Evolutionary conservation across 2,797 vertebrate genomes (phyloP).

Genomic region (Myotis daubentonii): DNA sequence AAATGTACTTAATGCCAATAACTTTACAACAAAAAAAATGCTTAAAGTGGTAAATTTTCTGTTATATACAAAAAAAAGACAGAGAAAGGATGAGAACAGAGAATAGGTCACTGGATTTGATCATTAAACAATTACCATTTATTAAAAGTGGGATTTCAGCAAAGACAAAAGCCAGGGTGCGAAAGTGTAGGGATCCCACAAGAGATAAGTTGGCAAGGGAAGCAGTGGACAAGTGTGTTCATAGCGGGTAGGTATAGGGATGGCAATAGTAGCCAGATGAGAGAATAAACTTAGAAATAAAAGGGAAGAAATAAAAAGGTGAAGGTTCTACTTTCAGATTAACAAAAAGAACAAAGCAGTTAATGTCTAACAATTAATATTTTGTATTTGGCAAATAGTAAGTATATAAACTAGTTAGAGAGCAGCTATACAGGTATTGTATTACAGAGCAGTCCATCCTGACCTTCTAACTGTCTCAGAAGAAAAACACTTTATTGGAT

Average conservation of each 20-base stretch:
- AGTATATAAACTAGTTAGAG: neutral
- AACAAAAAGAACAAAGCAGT: neutral
- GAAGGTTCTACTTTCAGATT: neutral
- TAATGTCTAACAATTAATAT: neutral
- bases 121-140: neutral
- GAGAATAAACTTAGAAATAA: conserved; percentile 20
- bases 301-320: conserved; percentile 51
- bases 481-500: neutral
- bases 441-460: conserved; percentile 18
- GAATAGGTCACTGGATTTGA: neutral
- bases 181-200: neutral
- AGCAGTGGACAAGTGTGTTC: neutral
- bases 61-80: neutral
- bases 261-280: neutral
- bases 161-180: neutral
- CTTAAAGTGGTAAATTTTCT: neutral
- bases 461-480: neutral
- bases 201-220: neutral
- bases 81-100: neutral
- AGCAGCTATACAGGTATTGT: neutral
- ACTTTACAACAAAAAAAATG: neutral
- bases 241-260: neutral
- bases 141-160: neutral
- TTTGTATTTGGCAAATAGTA: conserved; percentile 20
- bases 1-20: neutral